Base-by-base conservation (phyloP, 2,888 invertebrate genomes). In the Stictocephala bisonia region DNA sequence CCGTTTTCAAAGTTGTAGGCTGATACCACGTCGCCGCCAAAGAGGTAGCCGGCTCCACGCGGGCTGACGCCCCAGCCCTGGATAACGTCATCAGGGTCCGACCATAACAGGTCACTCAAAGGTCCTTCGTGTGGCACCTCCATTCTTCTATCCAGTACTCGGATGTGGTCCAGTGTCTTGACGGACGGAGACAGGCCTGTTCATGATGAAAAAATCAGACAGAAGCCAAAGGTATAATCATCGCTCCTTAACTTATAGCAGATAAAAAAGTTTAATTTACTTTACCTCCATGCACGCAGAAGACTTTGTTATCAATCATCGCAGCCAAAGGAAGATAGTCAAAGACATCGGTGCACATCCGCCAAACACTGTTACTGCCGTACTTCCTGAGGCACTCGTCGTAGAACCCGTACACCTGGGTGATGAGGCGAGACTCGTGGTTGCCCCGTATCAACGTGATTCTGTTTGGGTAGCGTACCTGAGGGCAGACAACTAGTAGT, bases 271-370 rank as follows among this genome's bases (percentile, higher is more conserved):
- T n/a, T n/a, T n/a, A n/a, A n/a, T n/a, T n/a, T n/a, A n/a, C n/a
- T n/a, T n/a, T n/a, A n/a, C n/a, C 99, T 68, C 99, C 99, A 83
- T 99, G 99, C 68, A 99, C 99, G 86, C 99, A 99, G 86, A 99
- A 99, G 85, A 88, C 87, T 86, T 95, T 94, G 41, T 96, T 96
- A 85, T 99, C 97, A 79, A 99, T 97, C 78, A 98, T 96, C 3
- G 98, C 98, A 1, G 97, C 97, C 67, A 99, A 86, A 51, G 96
- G 96, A 72, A 99, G 87, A 85, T 97, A 99, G 85, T 99, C 98
- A 83, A 99, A 99, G 80, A 98, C 97, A 86, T 99, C 99, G 76
- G 99, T 99, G 87, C 99, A 99, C 84, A 97, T 97, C 82, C 98
- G 90, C 99, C 99, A 99, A 2, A 99, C 99, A 75, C 96, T 96